A percentile compares a stretch with the other conserved stretches of the same genome.
These are phyloP conservation scores for Chelon labrosus DNA, from an alignment of 2,797 vertebrate species.

Conservation along the genomic window DNA sequence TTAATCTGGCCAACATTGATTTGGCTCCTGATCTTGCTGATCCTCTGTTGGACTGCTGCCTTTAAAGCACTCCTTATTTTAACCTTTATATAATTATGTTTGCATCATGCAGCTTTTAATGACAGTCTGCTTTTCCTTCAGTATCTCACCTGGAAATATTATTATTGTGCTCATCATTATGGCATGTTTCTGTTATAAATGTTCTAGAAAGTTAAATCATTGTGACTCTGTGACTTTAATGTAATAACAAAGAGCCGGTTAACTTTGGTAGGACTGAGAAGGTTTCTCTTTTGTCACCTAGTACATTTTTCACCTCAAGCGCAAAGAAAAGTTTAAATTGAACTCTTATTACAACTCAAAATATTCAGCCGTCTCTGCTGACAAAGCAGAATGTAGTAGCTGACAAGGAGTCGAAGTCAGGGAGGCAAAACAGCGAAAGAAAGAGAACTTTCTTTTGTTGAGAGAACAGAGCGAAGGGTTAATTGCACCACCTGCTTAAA, in stretches of 20 bases:
- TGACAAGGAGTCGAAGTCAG: neutral
- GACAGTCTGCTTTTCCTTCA: neutral
- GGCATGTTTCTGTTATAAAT: neutral
- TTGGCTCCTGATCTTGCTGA: conserved; percentile 35
- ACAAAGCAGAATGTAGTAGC: neutral
- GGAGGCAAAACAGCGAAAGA: neutral
- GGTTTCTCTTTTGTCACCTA: conserved; percentile 1
- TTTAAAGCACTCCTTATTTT: conserved; percentile 42
- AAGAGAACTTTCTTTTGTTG: neutral
- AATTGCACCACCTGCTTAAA: neutral
- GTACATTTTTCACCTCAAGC: conserved; percentile 7
- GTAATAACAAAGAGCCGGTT: neutral
- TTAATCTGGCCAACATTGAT: conserved; percentile 5
- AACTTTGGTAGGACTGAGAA: neutral
- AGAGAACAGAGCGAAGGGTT: neutral
- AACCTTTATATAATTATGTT: conserved; percentile 17
- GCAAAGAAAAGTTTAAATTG: neutral
- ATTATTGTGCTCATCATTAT: neutral
- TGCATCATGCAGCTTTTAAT: conserved; percentile 23
- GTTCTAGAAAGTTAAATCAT: neutral
- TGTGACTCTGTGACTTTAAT: neutral
- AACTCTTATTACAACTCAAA: neutral
- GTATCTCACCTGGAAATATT: neutral
- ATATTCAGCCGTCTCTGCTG: neutral
- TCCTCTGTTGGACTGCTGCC: conserved; percentile 32